Base-by-base conservation (phyloP, 2,797 vertebrate species). In the Sebastes trivittatus region DNA sequence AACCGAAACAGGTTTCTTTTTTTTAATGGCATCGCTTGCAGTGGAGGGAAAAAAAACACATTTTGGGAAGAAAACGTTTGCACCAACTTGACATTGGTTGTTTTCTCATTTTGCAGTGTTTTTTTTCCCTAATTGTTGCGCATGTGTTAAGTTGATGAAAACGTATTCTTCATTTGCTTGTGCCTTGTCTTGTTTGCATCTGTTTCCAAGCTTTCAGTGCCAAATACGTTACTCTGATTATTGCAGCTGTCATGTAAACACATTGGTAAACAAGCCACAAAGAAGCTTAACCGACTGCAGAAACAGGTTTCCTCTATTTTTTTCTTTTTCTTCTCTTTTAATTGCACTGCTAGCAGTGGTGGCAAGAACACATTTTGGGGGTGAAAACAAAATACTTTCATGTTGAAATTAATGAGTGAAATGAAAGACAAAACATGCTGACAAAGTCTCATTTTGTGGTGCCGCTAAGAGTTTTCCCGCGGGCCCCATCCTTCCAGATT, bases 261-360 rank as follows among this genome's bases (percentile, higher is more conserved):
- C 72, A 25, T 46, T 63, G 69, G 77, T 70, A 89, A 89, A 88
- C 84, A 86, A 20, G 82, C 69, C 70, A 13, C 76, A 88, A 79
- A 89, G 88, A 87, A 73, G 89, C 81, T 90, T 85, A 91, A 72
- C 49, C 1, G 7, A 13, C 72, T 38, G 38, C 72, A 55, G 60
- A 72, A 61, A 75, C 25, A 56, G 54, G 32, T 73, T 20, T 23
- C 10, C 23, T 22, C 60, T 30, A 22, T 38, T 30, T 58, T 9
- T n/a, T 18, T 23, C 2, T 56, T 13, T 30, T 60, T 5, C n/a
- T 36, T 27, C n/a, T n/a, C 52, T 65, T 61, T 29, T 5, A 20
- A 52, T 69, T 6, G 11, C 56, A 2, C 25, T 58, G 9, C 18
- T 3, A 6, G 14, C 46, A 27, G 25, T 11, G n/a, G 11, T 46